Evolutionary conservation across 2,888 invertebrate genomes (phyloP), one percentile per base, ranked within the genome.

Genomic region (Lasioglossum villosulum): DNA sequence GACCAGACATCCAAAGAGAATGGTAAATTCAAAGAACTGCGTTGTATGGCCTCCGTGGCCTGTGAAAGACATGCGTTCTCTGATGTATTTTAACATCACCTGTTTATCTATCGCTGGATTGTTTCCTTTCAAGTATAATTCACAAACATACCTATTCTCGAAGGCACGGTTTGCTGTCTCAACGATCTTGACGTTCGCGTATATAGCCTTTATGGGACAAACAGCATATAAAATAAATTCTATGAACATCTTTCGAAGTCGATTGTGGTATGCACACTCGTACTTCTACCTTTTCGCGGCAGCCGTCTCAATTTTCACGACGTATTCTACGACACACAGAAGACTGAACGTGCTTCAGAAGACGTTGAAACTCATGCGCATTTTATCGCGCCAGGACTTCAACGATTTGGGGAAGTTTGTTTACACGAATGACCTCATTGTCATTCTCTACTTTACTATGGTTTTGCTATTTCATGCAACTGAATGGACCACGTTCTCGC

Each of bases 261-360:
- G 14, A 1, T 59, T 27, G 27, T 1, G 12, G 4, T 14, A 0
- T 1, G 0, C 14, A 4, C 12, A 27, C 0, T 2, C 10, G 59
- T 1, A 10, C 8, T 1, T 59, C 12, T 1, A 14, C 14, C 0
- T 4, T 4, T 3, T 27, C 0, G 0, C 0, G 4, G 0, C 4
- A 12, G 1, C 1, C 0, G 3, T n/a, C 12, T 1, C 12, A 4
- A 4, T 59, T 4, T 4, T 27, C 1, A 4, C 3, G 27, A 59
- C 27, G 27, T 59, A 59, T 14, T 27, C 27, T 4, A 14, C 8
- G 12, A 14, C 59, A 4, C 3, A 27, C 14, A 4, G 14, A 1
- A 59, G 59, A 14, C 59, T 59, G 59, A n/a, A n/a, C 4, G 14
- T 59, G 12, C 59, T 59, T n/a, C 59, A 27, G 14, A 59, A 27